Base-by-base conservation (phyloP, 2,888 invertebrate species). In the Cremastobaeus sp. region DNA sequence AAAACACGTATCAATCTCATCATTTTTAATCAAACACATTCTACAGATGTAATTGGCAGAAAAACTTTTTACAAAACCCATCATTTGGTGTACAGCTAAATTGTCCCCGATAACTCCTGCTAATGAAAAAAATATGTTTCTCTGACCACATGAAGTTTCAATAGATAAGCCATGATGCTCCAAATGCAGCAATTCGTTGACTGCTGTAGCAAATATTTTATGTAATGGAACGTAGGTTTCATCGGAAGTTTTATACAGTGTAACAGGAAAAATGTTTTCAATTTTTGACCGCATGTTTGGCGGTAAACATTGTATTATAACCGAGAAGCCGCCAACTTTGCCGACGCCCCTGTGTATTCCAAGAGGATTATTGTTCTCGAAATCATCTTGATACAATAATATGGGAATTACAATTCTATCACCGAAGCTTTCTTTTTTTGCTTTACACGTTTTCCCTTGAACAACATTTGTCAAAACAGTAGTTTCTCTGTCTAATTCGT, bases 11-110 rank as follows among this genome's bases (percentile, higher is more conserved):
- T 2, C 20, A 5, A 41, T 5, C n/a, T 4, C 11, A 18, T 18
- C 4, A 9, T 5, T 20, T 0, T 12, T 18, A n/a, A 37, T 11
- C 34, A 52, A 60, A 39, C 74, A 74, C 11, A 66, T 52, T 59
- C 68, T 43, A 54, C 77, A 77, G 5, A 50, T 69, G 37, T 21
- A 66, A 30, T 72, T 72, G 3, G 54, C 52, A 4, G 60, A 45
- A 47, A 69, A 69, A 52, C 60, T 60, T 50, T 28, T 43, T 8
- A 43, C 21, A 43, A 68, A 68, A 41, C 68, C 68, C 11, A 48
- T 32, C 21, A 68, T 43, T 25, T 68, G 45, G 18, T n/a, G n/a
- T n/a, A 60, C 12, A 8, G 59, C 59, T 12, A 68, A 41, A 14
- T 68, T 68, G 18, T 68, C 59, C 8, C 5, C 66, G 47, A 37